These are phyloP conservation scores for Hylaeus anthracinus DNA, from an alignment of 1,140 invertebrate species.

Conservation along the genomic window DNA sequence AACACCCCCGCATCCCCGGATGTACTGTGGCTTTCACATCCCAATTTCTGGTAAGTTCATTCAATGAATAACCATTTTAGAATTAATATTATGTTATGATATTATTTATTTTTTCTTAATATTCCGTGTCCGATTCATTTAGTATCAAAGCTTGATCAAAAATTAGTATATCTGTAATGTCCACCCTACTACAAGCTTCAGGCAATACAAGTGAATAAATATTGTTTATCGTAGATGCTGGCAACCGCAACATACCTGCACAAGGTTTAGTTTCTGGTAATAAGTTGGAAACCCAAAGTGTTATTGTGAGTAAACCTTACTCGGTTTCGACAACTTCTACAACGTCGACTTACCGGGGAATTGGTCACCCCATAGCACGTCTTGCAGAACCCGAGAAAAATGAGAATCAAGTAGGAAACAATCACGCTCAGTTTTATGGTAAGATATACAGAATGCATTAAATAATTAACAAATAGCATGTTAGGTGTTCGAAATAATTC, in stretches of 20 bases:
- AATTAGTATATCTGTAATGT: background rate
- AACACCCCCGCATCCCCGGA: slow-evolving; percentile 70
- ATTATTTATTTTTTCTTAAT: background rate
- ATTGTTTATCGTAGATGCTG: slow-evolving; percentile 64
- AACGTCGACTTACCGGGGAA: slow-evolving; percentile 73
- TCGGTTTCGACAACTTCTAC: slow-evolving; percentile 72
- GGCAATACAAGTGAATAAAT: slow-evolving; percentile 5
- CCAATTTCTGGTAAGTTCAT: slow-evolving; percentile 76
- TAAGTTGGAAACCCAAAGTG: slow-evolving; percentile 78
- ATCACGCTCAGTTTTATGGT: slow-evolving; percentile 76
- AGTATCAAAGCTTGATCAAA: background rate
- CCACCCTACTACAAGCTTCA: background rate
- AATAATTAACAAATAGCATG: background rate
- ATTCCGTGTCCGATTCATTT: too few species aligned
- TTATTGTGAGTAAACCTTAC: slow-evolving; percentile 80
- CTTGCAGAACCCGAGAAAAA: slow-evolving; percentile 73
- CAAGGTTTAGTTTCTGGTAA: slow-evolving; percentile 73
- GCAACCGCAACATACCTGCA: slow-evolving; percentile 72
- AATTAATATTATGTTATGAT: background rate
- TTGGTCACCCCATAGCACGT: slow-evolving; percentile 74
- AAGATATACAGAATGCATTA: slow-evolving; percentile 11
- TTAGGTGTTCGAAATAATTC: background rate
- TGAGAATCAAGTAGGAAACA: slow-evolving; percentile 66
- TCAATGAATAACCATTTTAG: background rate
- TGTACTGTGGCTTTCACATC: slow-evolving; percentile 78